phyloP scores from a whole-genome alignment of 2,113 vertebrate species.

The Tautogolabrus adspersus region DNA sequence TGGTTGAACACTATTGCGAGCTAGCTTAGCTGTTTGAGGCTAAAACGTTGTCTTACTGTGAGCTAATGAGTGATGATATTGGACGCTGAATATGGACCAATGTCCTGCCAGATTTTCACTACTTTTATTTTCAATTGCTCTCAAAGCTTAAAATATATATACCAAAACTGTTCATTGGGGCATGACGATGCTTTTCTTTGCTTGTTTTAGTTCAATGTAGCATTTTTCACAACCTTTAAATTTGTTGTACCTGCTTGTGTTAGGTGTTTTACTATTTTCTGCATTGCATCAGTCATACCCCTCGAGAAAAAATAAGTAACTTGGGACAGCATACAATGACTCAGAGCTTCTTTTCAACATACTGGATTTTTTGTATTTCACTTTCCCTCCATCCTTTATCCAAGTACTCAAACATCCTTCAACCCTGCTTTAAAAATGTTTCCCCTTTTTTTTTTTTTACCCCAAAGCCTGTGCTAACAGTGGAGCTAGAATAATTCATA shows the following conservation, averaged over 20 bases:
- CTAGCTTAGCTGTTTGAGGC: too few species aligned
- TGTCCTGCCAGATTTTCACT: too few species aligned
- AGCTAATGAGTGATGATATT: too few species aligned
- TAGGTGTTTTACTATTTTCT: conserved; percentile 23
- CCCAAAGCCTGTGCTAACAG: conserved; percentile 55
- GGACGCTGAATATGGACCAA: too few species aligned
- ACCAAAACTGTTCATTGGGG: too few species aligned
- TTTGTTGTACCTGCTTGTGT: not conserved
- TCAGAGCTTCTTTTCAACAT: conserved; percentile 31
- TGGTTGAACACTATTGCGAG: too few species aligned
- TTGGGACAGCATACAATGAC: conserved; percentile 19
- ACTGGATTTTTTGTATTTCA: conserved; percentile 27
- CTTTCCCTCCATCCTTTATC: conserved; percentile 33
- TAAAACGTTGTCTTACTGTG: too few species aligned
- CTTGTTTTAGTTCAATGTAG: too few species aligned
- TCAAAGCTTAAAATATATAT: too few species aligned
- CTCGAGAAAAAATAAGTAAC: conserved; percentile 45
- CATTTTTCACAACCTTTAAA: too few species aligned
- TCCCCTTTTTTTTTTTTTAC: conserved; percentile 51
- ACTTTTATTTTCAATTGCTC: too few species aligned
- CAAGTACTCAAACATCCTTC: conserved; percentile 39
- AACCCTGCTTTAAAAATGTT: conserved; percentile 44
- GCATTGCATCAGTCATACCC: conserved; percentile 33
- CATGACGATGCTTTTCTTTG: too few species aligned
- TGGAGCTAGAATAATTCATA: conserved; percentile 69